Conservation (phyloP, 2,113 vertebrate species). For the Prunella himalayana region DNA sequence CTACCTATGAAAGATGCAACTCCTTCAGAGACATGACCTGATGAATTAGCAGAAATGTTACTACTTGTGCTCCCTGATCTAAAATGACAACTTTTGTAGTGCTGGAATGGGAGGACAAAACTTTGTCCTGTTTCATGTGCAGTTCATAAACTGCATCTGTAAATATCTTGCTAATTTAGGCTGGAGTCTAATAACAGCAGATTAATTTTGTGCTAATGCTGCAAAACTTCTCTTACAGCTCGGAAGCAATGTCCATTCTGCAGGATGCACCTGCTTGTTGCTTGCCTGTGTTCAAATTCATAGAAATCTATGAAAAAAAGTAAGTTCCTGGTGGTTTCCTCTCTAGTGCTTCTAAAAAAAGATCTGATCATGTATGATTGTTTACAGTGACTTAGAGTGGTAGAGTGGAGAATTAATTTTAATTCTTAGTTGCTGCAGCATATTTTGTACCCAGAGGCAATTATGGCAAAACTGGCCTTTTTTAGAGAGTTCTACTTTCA, state of each 20-base stretch:
- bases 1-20: background rate
- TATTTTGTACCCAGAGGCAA: background rate
- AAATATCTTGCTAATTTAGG: accelerated
- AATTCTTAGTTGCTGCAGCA: background rate
- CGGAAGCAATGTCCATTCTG: conserved; percentile 86
- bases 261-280: conserved; percentile 94
- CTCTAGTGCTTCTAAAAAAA: background rate
- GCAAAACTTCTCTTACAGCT: conserved; percentile 68
- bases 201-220: background rate
- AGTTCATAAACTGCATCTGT: background rate
- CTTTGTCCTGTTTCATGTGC: background rate
- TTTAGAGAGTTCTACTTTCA: background rate
- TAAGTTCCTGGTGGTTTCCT: conserved; percentile 56
- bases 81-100: background rate
- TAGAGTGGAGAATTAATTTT: background rate
- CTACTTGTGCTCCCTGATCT: background rate
- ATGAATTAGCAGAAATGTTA: background rate
- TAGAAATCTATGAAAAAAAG: conserved; percentile 96
- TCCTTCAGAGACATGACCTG: background rate
- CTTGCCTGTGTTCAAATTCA: conserved; percentile 92
- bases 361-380: background rate
- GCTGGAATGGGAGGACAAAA: background rate
- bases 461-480: too few species aligned
- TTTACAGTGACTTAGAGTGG: background rate
- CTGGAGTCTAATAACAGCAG: background rate